Base-by-base conservation (phyloP, 2,888 invertebrate genomes). In the Trichogramma dendrolimi region DNA sequence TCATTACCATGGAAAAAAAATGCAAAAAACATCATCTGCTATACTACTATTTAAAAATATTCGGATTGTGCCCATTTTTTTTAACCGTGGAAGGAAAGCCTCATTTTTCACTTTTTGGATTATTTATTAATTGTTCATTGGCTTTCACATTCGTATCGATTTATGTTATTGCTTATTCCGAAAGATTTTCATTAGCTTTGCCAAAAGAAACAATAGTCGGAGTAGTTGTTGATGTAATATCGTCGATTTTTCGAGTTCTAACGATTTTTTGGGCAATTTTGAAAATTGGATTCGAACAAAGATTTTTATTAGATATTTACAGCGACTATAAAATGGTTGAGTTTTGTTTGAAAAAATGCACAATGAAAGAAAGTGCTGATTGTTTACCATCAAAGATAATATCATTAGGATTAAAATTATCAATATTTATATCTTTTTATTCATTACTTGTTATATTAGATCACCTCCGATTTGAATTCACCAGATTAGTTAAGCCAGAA, bases 331-430 rank as follows among this genome's bases (percentile, higher is more conserved):
- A 27, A 27, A 27, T 27, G 27, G 27, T 27, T 27, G 27, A 27
- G 27, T 27, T 27, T 27, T 27, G 27, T 27, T 27, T 27, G 27
- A 27, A 27, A 27, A 27, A 27, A 27, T 1, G 1, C 3, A 27
- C 27, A 27, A 27, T 27, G 27, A 27, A 27, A 1, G 3, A 27
- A 27, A 27, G 27, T 2, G 27, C 27, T 27, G 27, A 27, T 2
- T 27, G 27, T 27, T 27, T 27, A 27, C 27, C 27, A 27, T 27
- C 27, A 27, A 27, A 27, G 27, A 27, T 27, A 5, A 48, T 42
- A 43, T 55, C n/a, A 5, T 14, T 2, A 52, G 43, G 14, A 10
- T 56, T 5, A 27, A 53, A 56, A 53, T 56, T 56, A 56, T 51
- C 14, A 42, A n/a, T 52, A 49, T 49, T 49, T 49, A 48, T 40